Evolutionary conservation across 2,113 vertebrate species (phyloP).

Genomic region (Malurus alboscapulatus): DNA sequence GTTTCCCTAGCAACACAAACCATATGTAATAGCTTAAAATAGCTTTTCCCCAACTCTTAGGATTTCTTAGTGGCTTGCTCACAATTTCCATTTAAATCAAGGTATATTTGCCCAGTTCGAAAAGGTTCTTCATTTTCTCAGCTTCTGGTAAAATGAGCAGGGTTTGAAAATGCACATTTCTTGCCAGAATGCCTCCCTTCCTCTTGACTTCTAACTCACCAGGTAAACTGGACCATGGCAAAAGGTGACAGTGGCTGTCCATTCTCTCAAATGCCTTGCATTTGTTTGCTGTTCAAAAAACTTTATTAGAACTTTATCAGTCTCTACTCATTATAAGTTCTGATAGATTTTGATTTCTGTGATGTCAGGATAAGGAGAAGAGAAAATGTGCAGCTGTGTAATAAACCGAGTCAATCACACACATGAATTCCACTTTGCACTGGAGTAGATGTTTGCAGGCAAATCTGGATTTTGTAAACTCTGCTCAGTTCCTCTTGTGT

Average conservation of each 20-base stretch:
- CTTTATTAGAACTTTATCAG: neutral
- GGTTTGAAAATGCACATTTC: neutral
- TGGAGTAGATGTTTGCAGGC: neutral
- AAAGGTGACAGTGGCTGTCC: neutral
- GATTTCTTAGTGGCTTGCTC: conserved; percentile 37
- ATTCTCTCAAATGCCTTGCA: neutral
- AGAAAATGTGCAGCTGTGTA: neutral
- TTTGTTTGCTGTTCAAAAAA: neutral
- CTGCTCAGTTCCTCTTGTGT: neutral
- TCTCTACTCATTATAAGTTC: neutral
- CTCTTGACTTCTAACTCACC: neutral
- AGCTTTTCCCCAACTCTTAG: conserved; percentile 50
- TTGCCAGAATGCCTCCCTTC: neutral
- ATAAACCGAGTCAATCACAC: fast-evolving
- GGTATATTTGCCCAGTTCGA: neutral
- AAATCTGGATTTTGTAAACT: neutral
- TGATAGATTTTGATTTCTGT: neutral
- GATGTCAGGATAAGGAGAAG: neutral
- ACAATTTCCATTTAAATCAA: conserved; percentile 40
- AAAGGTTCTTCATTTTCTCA: conserved; percentile 19
- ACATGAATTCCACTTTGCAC: neutral
- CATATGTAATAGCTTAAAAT: conserved; percentile 66
- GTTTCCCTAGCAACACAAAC: conserved; percentile 70
- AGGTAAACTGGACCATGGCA: neutral
- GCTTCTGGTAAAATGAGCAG: neutral